Percentiles rank a stretch among this genome's conserved stretches.
Conservation (phyloP, 2,888 invertebrate genomes). For the Phalera bucephala region DNA sequence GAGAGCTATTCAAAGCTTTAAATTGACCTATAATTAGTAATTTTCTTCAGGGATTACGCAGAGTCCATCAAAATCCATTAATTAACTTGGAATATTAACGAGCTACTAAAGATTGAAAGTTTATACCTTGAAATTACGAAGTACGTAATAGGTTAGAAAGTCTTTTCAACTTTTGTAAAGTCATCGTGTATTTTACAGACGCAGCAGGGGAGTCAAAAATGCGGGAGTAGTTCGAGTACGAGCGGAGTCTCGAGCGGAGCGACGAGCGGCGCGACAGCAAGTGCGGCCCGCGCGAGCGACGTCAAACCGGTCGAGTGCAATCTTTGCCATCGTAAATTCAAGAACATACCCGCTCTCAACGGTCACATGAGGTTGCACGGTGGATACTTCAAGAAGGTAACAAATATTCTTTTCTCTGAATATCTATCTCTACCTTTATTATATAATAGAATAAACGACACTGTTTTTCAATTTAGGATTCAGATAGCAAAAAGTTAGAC, state of each 20-base stretch:
- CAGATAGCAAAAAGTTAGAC: conserved; percentile 92
- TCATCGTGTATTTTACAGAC: conserved; percentile 68
- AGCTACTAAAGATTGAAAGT: conserved; percentile 69
- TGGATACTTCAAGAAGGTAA: conserved; percentile 97
- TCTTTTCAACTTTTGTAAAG: conserved; percentile 72
- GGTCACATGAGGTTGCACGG: conserved; percentile 99
- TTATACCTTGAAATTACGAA: conserved; percentile 72
- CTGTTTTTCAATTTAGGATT: conserved; percentile 80
- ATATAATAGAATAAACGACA: background rate
- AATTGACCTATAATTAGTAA: conserved; percentile 60
- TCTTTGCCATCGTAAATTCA: conserved; percentile 97
- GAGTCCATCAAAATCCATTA: conserved; percentile 75
- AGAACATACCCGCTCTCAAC: conserved; percentile 98
- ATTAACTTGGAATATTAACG: conserved; percentile 77
- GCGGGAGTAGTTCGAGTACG: conserved; percentile 45
- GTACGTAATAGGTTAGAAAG: conserved; percentile 71
- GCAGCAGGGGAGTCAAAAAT: conserved; percentile 68
- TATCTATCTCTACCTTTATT: background rate
- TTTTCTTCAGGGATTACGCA: conserved; percentile 59
- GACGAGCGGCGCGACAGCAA: conserved; percentile 37
- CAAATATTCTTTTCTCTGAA: background rate
- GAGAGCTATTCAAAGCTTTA: conserved; percentile 35
- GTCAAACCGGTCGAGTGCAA: conserved; percentile 96
- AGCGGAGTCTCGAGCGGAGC: conserved; percentile 50
- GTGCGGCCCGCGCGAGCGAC: conserved; percentile 78